Percentiles rank a stretch among this genome's conserved stretches.
phyloP scores from a whole-genome alignment of 2,113 vertebrate species.

The Zosterops lateralis region DNA sequence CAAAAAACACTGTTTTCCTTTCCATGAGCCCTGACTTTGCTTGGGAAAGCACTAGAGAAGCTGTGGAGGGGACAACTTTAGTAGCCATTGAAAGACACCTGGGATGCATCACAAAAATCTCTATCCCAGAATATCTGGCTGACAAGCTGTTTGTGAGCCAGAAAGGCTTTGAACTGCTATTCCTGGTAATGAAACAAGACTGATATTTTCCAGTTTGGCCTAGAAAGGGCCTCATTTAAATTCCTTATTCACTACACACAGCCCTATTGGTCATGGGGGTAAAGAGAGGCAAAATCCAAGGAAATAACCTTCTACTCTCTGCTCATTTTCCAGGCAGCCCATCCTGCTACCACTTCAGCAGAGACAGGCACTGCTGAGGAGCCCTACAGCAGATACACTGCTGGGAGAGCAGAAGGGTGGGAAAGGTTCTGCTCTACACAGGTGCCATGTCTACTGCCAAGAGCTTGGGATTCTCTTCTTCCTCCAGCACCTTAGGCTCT shows the following conservation, averaged over 20 bases:
- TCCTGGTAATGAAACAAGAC: neutral
- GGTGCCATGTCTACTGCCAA: neutral
- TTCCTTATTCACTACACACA: neutral
- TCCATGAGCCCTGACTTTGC: neutral
- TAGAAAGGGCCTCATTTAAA: neutral
- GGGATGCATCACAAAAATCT: neutral
- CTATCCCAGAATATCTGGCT: neutral
- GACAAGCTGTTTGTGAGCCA: neutral
- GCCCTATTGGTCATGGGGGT: neutral
- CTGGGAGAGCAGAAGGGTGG: neutral
- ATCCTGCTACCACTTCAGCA: neutral
- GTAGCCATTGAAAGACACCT: neutral
- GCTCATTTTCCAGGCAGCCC: neutral
- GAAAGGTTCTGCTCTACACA: neutral
- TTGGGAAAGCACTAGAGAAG: neutral
- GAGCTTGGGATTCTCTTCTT: neutral
- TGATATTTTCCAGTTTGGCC: neutral
- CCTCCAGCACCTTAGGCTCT: neutral
- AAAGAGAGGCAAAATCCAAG: neutral
- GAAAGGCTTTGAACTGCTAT: neutral
- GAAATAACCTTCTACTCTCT: neutral
- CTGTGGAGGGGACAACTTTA: neutral
- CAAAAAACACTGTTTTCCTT: fast-evolving
- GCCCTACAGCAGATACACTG: fast-evolving
- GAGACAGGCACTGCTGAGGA: neutral